Percentiles rank a stretch among this genome's conserved stretches.
These are phyloP conservation scores for Drosophila neutralis DNA, from an alignment of 2,888 invertebrate species.

Conservation along the genomic window DNA sequence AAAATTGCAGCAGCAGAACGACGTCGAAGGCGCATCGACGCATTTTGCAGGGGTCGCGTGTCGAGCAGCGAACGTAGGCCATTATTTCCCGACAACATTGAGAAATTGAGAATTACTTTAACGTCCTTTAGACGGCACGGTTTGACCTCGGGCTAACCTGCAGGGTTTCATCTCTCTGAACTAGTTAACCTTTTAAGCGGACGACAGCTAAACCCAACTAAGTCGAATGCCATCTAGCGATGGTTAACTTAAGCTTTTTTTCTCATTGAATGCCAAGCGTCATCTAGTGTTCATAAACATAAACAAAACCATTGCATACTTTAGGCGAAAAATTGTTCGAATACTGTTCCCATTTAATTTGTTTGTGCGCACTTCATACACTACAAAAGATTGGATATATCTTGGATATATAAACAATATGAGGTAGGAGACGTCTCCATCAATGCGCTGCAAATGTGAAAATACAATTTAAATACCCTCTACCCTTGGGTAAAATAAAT, in stretches of 20 bases:
- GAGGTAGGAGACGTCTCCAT: background rate
- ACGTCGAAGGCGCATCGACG: too few relatives aligned
- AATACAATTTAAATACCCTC: too few relatives aligned
- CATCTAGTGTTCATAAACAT: background rate
- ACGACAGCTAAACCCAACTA: background rate
- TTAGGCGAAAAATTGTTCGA: background rate
- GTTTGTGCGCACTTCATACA: background rate
- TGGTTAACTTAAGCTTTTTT: background rate
- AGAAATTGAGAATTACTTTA: too few relatives aligned
- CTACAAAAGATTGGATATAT: too few relatives aligned
- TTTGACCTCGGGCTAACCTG: background rate
- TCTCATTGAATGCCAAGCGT: background rate
- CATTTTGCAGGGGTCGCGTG: too few relatives aligned
- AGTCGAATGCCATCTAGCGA: conserved; percentile 12
- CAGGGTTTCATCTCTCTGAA: background rate
- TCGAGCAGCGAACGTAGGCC: too few relatives aligned
- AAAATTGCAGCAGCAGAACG: too few relatives aligned
- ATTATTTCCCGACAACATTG: too few relatives aligned
- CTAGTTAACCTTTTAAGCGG: background rate
- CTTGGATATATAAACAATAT: background rate
- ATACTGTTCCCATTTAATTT: background rate
- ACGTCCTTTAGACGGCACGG: background rate
- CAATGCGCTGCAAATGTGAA: background rate
- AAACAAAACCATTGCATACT: background rate
- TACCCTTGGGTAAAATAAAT: background rate